Percentiles rank a stretch among this genome's conserved stretches.
These are phyloP conservation scores for Perca fluviatilis DNA, from an alignment of 2,113 vertebrate species.

Conservation along the genomic window DNA sequence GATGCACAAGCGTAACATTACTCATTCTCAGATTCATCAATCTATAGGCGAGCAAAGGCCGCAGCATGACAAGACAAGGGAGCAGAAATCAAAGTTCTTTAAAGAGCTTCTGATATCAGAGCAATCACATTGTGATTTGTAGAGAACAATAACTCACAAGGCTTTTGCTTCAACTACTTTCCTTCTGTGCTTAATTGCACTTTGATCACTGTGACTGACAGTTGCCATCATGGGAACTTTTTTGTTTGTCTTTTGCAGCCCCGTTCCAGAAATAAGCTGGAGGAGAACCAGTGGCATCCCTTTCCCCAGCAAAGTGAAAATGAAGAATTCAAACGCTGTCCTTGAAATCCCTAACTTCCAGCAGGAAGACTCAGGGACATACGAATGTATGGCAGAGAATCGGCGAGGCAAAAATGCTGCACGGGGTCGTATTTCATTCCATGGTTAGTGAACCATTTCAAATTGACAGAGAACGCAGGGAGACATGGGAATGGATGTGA, in stretches of 20 bases:
- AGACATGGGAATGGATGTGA: constrained; percentile 1
- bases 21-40: constrained; percentile 50
- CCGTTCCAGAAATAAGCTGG: constrained; percentile 95
- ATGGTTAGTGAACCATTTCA: constrained; percentile 84
- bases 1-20: constrained; percentile 31
- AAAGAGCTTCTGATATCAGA: constrained; percentile 56
- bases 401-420: constrained; percentile 92
- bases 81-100: constrained; percentile 61
- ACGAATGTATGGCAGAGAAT: constrained; percentile 95
- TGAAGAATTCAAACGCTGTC: constrained; percentile 91
- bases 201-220: constrained; percentile 64
- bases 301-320: constrained; percentile 91
- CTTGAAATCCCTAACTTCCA: constrained; percentile 95
- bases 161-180: constrained; percentile 26
- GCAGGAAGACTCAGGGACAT: constrained; percentile 92
- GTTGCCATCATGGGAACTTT: constrained; percentile 46
- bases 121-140: constrained; percentile 52
- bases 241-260: constrained; percentile 82
- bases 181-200: constrained; percentile 47
- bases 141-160: constrained; percentile 44
- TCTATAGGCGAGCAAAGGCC: constrained; percentile 16
- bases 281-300: constrained; percentile 91
- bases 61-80: constrained; percentile 41
- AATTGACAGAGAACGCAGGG: constrained; percentile 24
- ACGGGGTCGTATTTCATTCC: constrained; percentile 92